Percentiles rank a stretch among this genome's conserved stretches.
These are phyloP conservation scores for Limnodromus scolopaceus DNA, from an alignment of 2,797 vertebrate genomes.

Conservation along the genomic window DNA sequence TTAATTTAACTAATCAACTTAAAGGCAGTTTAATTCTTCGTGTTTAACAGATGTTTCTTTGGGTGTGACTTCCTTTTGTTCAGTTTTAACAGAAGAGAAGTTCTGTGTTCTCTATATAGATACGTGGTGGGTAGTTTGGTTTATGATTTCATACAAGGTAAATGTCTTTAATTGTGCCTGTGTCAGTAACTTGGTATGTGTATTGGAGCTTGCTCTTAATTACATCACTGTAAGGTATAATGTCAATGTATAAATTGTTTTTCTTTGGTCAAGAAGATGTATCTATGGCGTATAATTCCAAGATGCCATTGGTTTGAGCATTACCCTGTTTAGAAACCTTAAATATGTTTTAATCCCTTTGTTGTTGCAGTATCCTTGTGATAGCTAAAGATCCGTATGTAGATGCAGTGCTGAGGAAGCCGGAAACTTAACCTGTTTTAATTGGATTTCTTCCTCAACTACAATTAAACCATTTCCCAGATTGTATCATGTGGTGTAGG, in stretches of 20 bases:
- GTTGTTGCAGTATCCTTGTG: not conserved
- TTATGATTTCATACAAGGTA: not conserved
- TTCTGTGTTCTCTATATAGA: not conserved
- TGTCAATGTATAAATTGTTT: not conserved
- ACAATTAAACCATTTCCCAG: conserved; percentile 12
- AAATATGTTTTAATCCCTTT: not conserved
- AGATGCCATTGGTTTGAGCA: not conserved
- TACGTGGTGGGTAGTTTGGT: not conserved
- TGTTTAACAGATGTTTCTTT: not conserved
- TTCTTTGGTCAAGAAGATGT: not conserved
- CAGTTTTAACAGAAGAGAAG: not conserved
- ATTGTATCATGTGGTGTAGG: not conserved
- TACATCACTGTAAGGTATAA: not conserved
- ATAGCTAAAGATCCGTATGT: not conserved
- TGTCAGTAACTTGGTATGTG: not conserved
- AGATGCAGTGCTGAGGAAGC: conserved; percentile 6
- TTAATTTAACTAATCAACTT: no score
- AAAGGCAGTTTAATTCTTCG: not conserved
- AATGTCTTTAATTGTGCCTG: not conserved
- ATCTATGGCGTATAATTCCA: not conserved
- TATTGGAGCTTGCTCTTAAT: not conserved
- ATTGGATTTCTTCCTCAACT: conserved; percentile 39
- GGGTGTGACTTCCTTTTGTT: not conserved
- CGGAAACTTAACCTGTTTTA: conserved; percentile 35
- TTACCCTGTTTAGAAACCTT: not conserved